Evolutionary conservation across 2,797 vertebrate genomes (phyloP).

Genomic region (Acrossocheilus fasciatus): DNA sequence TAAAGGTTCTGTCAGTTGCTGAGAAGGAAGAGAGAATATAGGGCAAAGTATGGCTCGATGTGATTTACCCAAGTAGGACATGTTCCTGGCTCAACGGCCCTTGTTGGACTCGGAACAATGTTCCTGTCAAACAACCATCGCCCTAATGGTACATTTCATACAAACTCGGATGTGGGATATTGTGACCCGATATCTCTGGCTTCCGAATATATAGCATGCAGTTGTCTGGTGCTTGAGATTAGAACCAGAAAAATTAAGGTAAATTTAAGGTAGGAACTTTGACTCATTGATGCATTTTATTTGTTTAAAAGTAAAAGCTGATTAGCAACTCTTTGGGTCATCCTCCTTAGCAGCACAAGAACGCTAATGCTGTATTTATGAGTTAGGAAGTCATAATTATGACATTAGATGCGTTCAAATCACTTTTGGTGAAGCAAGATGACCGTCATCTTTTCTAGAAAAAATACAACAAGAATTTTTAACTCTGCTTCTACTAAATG

Average conservation of each 20-base stretch:
- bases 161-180: background rate
- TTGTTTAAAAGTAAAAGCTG: background rate
- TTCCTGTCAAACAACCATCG: background rate
- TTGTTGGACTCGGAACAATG: background rate
- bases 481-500: no score
- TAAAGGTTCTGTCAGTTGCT: constrained; percentile 49
- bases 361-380: background rate
- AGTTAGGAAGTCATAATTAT: background rate
- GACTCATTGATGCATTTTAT: background rate
- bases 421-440: no score
- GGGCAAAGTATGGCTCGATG: constrained; percentile 1
- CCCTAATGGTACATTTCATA: constrained; percentile 11
- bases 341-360: background rate
- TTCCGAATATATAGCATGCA: background rate
- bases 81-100: constrained; percentile 6
- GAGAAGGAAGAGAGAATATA: constrained; percentile 34
- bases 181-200: background rate
- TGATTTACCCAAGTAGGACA: constrained; percentile 38
- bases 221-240: background rate
- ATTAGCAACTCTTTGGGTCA: background rate
- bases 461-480: background rate
- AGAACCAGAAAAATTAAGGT: background rate
- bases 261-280: background rate
- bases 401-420: background rate
- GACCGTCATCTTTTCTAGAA: background rate